These are phyloP conservation scores for Holothuria scabra DNA, from an alignment of 53 echinoderm and acorn worm genomes.

Conservation along the genomic window DNA sequence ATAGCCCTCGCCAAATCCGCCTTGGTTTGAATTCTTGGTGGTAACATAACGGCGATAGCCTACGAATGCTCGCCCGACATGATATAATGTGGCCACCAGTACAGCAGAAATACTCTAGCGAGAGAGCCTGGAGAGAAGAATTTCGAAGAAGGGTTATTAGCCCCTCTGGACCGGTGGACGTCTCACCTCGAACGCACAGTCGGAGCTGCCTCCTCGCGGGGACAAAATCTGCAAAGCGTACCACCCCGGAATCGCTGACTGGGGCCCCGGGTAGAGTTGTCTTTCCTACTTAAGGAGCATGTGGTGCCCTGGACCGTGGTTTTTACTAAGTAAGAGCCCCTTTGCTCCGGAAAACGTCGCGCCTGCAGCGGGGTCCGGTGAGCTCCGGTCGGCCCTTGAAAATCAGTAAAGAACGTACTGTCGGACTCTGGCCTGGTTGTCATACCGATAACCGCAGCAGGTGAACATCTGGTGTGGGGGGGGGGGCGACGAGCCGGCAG, in stretches of 20 bases:
- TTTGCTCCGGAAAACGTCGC: slow-evolving; percentile 81
- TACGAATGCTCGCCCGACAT: too few relatives aligned
- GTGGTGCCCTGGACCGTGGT: slow-evolving; percentile 59
- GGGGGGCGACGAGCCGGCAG: too few relatives aligned
- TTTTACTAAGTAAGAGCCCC: slow-evolving; percentile 61
- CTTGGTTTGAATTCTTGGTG: too few relatives aligned
- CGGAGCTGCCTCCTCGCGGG: slow-evolving; percentile 44
- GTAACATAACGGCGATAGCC: too few relatives aligned
- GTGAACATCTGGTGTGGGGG: too few relatives aligned
- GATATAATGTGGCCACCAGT: too few relatives aligned
- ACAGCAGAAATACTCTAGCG: too few relatives aligned
- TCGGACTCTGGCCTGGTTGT: slow-evolving; percentile 80
- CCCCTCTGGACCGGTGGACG: slow-evolving; percentile 52
- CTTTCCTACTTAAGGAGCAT: slow-evolving; percentile 75
- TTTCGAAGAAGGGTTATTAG: too few relatives aligned
- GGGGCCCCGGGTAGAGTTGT: slow-evolving; percentile 92
- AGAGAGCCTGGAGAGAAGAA: too few relatives aligned
- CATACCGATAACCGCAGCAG: slow-evolving; percentile 83
- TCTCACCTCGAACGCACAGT: slow-evolving; percentile 71
- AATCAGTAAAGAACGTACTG: slow-evolving; percentile 57
- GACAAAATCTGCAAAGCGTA: slow-evolving; percentile 70
- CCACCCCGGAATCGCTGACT: slow-evolving; percentile 78
- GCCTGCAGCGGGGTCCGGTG: slow-evolving; percentile 86
- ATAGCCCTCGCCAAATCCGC: too few relatives aligned
- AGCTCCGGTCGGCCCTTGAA: slow-evolving; percentile 73